Percentiles rank a stretch among this genome's conserved stretches.
Evolutionary conservation across 35 echinoderm and acorn worm species (phyloP).

Genomic region (Patiria miniata): DNA sequence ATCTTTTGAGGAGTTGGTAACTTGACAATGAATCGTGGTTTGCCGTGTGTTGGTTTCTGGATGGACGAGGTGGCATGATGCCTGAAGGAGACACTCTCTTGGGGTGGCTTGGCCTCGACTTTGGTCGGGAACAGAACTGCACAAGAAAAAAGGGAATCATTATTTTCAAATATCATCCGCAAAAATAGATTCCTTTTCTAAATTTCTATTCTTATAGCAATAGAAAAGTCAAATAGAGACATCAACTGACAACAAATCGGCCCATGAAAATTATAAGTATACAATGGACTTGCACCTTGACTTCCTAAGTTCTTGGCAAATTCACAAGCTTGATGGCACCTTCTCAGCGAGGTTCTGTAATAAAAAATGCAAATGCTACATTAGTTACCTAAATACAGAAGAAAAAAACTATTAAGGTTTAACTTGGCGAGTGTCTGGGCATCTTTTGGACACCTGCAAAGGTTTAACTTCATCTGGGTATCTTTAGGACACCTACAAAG

Average conservation of each 20-base stretch:
- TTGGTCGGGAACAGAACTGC: constrained; percentile 75
- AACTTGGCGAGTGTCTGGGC: too few relatives aligned
- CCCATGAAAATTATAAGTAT: neutral
- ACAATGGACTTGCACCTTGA: constrained; percentile 57
- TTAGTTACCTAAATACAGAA: neutral
- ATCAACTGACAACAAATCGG: too few relatives aligned
- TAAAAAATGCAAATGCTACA: neutral
- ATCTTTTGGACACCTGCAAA: too few relatives aligned
- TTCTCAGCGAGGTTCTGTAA: constrained; percentile 73
- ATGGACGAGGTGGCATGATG: neutral
- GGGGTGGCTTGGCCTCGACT: constrained; percentile 66
- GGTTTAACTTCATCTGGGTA: too few relatives aligned
- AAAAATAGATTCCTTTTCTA: too few relatives aligned
- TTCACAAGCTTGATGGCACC: constrained; percentile 92
- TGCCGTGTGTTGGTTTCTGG: neutral
- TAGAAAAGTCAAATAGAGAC: too few relatives aligned
- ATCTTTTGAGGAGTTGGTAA: constrained; percentile 32
- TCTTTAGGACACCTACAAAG: too few relatives aligned
- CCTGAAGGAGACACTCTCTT: constrained; percentile 61
- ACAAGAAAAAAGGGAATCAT: neutral
- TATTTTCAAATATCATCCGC: neutral
- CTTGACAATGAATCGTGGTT: constrained; percentile 21
- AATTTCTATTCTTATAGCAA: too few relatives aligned
- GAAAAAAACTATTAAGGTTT: too few relatives aligned
- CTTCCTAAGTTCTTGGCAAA: constrained; percentile 79